Evolutionary conservation across 92 coral and sea anemone species (phyloP).

Genomic region (Muricea muricata): DNA sequence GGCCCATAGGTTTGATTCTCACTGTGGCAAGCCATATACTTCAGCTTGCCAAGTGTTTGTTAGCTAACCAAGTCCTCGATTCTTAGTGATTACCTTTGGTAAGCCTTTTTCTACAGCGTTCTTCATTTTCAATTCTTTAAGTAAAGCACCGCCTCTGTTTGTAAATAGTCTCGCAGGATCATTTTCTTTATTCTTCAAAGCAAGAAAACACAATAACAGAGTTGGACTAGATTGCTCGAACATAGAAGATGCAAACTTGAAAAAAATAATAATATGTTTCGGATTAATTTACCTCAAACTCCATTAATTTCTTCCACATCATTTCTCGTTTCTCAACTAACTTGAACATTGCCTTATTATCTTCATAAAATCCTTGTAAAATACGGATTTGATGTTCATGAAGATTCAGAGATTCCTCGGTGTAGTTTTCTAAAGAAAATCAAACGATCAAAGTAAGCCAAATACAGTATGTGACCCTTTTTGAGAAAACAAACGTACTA

Average conservation of each 20-base stretch:
- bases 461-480: no score
- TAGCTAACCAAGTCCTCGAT: neutral
- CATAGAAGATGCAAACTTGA: no score
- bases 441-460: neutral
- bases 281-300: conserved; percentile 72
- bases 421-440: conserved; percentile 69
- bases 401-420: conserved; percentile 78
- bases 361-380: conserved; percentile 82
- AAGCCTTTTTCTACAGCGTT: conserved; percentile 77
- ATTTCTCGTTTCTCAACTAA: conserved; percentile 90
- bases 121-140: conserved; percentile 81
- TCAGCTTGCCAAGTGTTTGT: neutral
- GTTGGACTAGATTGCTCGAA: no score
- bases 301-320: conserved; percentile 85
- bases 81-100: conserved; percentile 73
- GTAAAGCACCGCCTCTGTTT: conserved; percentile 89
- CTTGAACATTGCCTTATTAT: conserved; percentile 81
- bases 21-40: no score
- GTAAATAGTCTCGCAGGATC: conserved; percentile 81
- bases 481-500: no score
- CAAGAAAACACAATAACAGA: neutral
- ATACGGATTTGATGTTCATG: conserved; percentile 91
- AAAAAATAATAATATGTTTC: neutral
- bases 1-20: no score
- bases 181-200: conserved; percentile 65